Evolutionary conservation across 2,113 vertebrate species (phyloP).

Genomic region (Callocephalon fimbriatum): DNA sequence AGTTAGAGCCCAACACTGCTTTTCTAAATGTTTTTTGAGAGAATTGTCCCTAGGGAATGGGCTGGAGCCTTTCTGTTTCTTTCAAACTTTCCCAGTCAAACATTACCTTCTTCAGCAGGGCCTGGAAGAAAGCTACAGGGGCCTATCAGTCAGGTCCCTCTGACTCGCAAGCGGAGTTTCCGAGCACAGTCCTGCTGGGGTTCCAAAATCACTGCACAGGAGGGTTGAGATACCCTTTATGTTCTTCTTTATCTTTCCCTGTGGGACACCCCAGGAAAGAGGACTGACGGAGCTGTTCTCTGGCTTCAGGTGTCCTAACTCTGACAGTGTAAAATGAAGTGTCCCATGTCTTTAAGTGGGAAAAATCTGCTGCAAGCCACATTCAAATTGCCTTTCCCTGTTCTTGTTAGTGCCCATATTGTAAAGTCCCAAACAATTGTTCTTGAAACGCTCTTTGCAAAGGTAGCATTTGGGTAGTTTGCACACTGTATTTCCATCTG

Average conservation of each 20-base stretch:
- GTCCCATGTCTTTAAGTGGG: not conserved
- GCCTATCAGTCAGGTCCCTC: not conserved
- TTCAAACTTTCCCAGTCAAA: not conserved
- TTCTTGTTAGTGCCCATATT: not conserved
- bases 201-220: not conserved
- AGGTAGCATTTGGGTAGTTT: not conserved
- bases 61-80: not conserved
- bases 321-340: not conserved
- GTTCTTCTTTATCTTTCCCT: not conserved
- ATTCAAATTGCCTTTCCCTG: not conserved
- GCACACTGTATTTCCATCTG: not conserved
- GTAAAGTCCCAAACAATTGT: not conserved
- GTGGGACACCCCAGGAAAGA: not conserved
- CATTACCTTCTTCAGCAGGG: not conserved
- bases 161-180: rapidly evolving
- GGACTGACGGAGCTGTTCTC: not conserved
- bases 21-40: not conserved
- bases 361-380: not conserved
- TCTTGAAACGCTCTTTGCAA: not conserved
- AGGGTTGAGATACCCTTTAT: not conserved
- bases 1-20: not conserved
- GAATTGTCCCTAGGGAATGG: not conserved
- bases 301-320: not conserved
- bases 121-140: not conserved
- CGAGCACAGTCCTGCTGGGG: not conserved